Evolutionary conservation across 2,113 vertebrate genomes (phyloP).

Genomic region (Jacana jacana): DNA sequence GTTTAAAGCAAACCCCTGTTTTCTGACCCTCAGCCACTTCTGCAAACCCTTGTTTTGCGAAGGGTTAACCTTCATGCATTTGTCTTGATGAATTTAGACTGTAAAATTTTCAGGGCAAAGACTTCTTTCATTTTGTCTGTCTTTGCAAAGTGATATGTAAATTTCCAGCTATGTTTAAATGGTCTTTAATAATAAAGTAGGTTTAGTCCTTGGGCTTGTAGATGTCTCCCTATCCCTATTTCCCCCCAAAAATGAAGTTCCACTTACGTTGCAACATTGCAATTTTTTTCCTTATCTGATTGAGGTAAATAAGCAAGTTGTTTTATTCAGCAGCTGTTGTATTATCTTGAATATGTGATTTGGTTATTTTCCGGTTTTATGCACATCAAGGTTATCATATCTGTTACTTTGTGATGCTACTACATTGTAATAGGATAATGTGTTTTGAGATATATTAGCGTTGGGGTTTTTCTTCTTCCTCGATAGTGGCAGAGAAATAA

Average conservation of each 20-base stretch:
- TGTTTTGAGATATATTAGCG: constrained; percentile 21
- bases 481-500: constrained; percentile 15
- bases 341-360: constrained; percentile 12
- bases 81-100: not conserved
- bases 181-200: not conserved
- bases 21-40: not conserved
- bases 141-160: not conserved
- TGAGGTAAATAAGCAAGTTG: constrained; percentile 13
- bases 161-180: not conserved
- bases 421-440: constrained; percentile 27
- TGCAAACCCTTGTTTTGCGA: not conserved
- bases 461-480: not conserved
- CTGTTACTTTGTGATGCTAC: constrained; percentile 7
- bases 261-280: not conserved
- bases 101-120: not conserved
- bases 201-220: not conserved
- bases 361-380: constrained; percentile 29
- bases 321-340: constrained; percentile 38
- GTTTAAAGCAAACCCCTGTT: not conserved
- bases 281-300: not conserved
- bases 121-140: not conserved
- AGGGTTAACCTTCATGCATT: not conserved
- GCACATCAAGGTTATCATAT: constrained; percentile 37
- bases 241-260: not conserved
- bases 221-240: not conserved